Evolutionary conservation across 1,140 invertebrate genomes (phyloP).

Genomic region (Cryptotermes secundus): DNA sequence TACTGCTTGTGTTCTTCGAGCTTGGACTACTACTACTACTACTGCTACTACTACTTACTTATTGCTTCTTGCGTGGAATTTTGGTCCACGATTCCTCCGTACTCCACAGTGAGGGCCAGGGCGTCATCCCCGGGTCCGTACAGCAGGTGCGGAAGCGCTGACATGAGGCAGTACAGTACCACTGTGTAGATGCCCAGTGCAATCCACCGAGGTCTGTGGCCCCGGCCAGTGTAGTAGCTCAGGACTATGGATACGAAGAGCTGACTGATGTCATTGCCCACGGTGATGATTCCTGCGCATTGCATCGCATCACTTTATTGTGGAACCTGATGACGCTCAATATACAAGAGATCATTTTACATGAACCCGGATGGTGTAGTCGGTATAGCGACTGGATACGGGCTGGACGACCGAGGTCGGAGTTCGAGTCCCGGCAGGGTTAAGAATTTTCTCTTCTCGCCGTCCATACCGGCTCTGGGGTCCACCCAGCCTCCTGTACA

Average conservation of each 20-base stretch:
- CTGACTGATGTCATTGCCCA: constrained; percentile 66
- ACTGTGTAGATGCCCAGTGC: constrained; percentile 66
- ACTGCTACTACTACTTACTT: constrained; percentile 28
- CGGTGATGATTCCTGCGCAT: constrained; percentile 62
- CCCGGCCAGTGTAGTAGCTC: constrained; percentile 66
- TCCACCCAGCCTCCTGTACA: no score
- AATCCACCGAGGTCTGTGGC: constrained; percentile 71
- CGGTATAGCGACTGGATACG: no score
- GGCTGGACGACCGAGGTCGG: no score
- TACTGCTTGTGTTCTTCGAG: no score
- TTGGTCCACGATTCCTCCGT: constrained; percentile 44
- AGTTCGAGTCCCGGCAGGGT: no score
- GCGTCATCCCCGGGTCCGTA: constrained; percentile 72
- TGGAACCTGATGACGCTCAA: no score
- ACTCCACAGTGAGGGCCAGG: constrained; percentile 62
- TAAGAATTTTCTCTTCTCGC: no score
- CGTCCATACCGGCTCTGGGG: no score
- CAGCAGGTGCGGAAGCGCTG: constrained; percentile 69
- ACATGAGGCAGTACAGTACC: constrained; percentile 67
- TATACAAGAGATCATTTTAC: no score
- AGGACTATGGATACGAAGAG: constrained; percentile 59
- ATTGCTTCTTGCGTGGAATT: constrained; percentile 34
- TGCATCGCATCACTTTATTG: no score
- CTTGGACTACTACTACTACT: no score
- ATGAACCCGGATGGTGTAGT: no score